Evolutionary conservation across 2,113 vertebrate species (phyloP).

Genomic region (Sceloporus undulatus): DNA sequence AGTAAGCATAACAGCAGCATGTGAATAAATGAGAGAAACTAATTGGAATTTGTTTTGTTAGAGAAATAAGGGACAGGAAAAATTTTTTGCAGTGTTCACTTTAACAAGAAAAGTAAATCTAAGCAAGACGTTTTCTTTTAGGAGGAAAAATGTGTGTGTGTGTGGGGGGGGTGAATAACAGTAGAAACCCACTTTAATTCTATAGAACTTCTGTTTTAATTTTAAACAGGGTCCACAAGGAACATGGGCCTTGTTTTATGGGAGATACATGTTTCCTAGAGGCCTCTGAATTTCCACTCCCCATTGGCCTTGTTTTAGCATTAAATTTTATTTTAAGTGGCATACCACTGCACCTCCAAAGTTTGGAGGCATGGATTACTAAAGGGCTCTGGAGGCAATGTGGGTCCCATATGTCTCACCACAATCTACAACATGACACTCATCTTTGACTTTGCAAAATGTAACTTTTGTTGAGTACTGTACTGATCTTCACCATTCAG

Average conservation of each 20-base stretch:
- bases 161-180: not conserved
- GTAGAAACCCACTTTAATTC: too few relatives aligned
- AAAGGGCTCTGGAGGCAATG: too few relatives aligned
- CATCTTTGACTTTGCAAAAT: not conserved
- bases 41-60: conserved; percentile 69
- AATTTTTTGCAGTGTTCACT: conserved; percentile 41
- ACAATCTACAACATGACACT: not conserved
- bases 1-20: conserved; percentile 63
- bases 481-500: not conserved
- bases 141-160: too few relatives aligned
- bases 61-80: conserved; percentile 46
- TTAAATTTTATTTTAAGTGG: too few relatives aligned
- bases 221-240: too few relatives aligned
- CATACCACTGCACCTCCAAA: too few relatives aligned
- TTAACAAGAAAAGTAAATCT: conserved; percentile 54
- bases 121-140: conserved; percentile 22
- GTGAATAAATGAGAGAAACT: conserved; percentile 45
- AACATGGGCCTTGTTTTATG: too few relatives aligned
- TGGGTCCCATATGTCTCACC: not conserved
- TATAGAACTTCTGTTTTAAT: too few relatives aligned
- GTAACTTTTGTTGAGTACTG: not conserved
- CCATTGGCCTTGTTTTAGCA: too few relatives aligned
- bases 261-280: too few relatives aligned
- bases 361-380: too few relatives aligned
- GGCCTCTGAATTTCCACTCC: too few relatives aligned